phyloP scores from a whole-genome alignment of 2,113 vertebrate species.

The Raja brachyura region DNA sequence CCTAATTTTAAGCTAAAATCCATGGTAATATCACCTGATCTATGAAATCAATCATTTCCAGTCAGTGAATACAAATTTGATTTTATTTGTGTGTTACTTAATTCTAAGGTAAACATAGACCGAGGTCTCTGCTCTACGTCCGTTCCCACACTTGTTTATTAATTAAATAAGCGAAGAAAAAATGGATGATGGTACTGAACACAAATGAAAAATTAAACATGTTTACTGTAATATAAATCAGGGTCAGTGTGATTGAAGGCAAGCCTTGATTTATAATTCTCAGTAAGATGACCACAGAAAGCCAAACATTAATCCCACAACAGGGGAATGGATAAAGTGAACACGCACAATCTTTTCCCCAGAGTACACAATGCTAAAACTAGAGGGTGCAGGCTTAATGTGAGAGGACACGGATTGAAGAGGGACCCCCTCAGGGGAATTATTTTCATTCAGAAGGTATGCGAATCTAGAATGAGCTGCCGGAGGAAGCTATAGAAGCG shows the following conservation, averaged over 20 bases:
- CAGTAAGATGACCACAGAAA: not conserved
- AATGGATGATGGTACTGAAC: not conserved
- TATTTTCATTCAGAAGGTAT: no score
- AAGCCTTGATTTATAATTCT: not conserved
- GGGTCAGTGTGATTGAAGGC: not conserved
- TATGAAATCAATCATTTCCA: not conserved
- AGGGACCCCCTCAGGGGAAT: no score
- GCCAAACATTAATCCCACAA: not conserved
- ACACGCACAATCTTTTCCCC: no score
- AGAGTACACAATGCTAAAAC: no score
- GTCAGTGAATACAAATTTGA: not conserved
- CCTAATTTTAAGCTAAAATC: not conserved
- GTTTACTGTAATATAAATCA: not conserved
- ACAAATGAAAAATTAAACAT: constrained; percentile 11
- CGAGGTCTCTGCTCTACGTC: not conserved
- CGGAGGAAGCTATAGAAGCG: no score
- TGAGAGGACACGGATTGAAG: no score
- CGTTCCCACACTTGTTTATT: not conserved
- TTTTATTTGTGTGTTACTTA: not conserved
- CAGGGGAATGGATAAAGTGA: no score
- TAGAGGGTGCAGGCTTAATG: no score
- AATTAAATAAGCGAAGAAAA: not conserved
- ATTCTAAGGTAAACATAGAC: not conserved
- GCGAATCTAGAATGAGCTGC: no score
- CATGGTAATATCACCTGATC: not conserved